Evolutionary conservation across 30 jellyfish, hydroid and myxozoan species (phyloP), one percentile per base, ranked within the genome.

Genomic region (Morbakka virulenta): DNA sequence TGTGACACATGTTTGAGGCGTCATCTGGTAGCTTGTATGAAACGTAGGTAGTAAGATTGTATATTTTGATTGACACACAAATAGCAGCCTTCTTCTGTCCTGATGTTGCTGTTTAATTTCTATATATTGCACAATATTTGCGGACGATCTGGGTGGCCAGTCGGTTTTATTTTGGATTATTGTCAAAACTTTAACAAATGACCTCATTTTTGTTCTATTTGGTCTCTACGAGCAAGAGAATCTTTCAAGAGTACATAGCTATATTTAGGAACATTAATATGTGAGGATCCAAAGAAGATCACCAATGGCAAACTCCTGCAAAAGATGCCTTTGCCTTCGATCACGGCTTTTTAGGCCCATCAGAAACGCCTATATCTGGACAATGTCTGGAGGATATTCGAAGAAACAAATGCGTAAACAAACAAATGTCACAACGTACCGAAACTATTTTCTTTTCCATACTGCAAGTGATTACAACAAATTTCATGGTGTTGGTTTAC

Each of bases 401-500:
- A n/a, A n/a, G n/a, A n/a, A 17, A 65, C 52, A 29, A 17, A 74
- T 41, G 52, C 33, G 28, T 53, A 47, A 47, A 48, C 83, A 49
- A 71, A 61, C 73, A 47, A 24, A 32, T 3, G 23, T 67, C 12
- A 29, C 74, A 49, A 72, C 22, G 53, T 72, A 47, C 76, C 84
- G 57, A 26, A 74, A 30, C 86, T 51, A 51, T 61, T 30, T 28
- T 13, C 35, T 74, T 32, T 74, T 3, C 64, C 64, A 61, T 61
- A 62, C 79, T 33, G 79, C 79, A 57, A 76, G 89, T 48, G 72
- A 36, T 25, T 33, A 41, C 36, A 41, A 78, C 74, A 77, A 77
- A 34, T 61, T 28, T 64, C 82, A 78, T 52, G 74, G 89, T 24
- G 82, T 78, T 65, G 83, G 75, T 35, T 25, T 78, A 78, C 74